Base-by-base conservation (phyloP, 2,797 vertebrate species). In the Sebastes vulpes region DNA sequence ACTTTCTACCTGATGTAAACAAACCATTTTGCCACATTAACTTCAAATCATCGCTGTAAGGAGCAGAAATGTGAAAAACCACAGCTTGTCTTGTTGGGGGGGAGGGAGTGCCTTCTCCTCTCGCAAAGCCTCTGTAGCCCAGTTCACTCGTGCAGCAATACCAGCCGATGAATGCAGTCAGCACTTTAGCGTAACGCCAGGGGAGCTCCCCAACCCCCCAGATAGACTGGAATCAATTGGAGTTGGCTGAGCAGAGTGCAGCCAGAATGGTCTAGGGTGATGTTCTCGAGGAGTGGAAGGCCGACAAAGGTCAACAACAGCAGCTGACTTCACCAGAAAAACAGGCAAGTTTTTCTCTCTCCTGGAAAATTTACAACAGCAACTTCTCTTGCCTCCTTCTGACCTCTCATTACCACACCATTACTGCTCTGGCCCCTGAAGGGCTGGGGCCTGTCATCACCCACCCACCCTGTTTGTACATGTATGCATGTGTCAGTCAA, bases 131-230 rank as follows among this genome's bases (percentile, higher is more conserved):
- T 77, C 75, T 26, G 57, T 67, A 63, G 61, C 48, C 64, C 52
- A 42, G 65, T 87, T 89, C 54, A 81, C 72, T 72, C 69, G 14
- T 66, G 81, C 56, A 88, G 78, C 82, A 90, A 81, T 79, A 74
- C 66, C 18, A 21, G 29, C 25, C 75, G 75, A 89, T 91, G 91
- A 90, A 85, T 81, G 65, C 82, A 81, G 93, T 93, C 92, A 94
- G 92, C 93, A 88, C 67, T 92, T 92, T 79, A 87, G 74, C 42
- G 56, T 50, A 82, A 65, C 82, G 72, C 82, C 86, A 73, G 61
- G 82, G 90, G 91, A 86, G 77, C 63, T 32, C 61, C 52, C 35
- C 65, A 54, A 65, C 68, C 75, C 79, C 82, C 54, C 10, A 72
- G 75, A 82, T 57, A 23, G 71, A 89, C 74, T 58, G 50, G 56